These are phyloP conservation scores for Macrosoma leucophasiata DNA, from an alignment of 2,888 invertebrate genomes.

Conservation along the genomic window DNA sequence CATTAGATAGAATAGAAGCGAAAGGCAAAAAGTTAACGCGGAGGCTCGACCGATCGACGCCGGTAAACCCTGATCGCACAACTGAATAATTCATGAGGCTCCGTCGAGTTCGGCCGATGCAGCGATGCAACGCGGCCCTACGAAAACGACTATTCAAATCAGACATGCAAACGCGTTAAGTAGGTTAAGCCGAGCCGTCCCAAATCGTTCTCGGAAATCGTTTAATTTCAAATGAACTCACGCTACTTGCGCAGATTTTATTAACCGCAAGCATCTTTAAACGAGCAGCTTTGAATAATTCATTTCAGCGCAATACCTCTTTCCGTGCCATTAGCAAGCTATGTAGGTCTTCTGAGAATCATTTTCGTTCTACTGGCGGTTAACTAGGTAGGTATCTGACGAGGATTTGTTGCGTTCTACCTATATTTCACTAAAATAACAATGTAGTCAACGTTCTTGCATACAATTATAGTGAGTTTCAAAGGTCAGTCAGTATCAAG, in stretches of 20 bases:
- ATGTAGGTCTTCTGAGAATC: conserved; percentile 36
- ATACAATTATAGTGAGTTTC: too few species aligned
- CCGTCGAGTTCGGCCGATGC: conserved; percentile 26
- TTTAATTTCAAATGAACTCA: conserved; percentile 1
- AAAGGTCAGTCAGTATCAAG: too few species aligned
- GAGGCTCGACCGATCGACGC: conserved; percentile 30
- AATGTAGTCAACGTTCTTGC: too few species aligned
- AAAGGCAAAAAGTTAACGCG: conserved; percentile 49
- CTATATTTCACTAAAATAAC: too few species aligned
- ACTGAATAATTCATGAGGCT: conserved; percentile 58
- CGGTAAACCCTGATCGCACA: conserved; percentile 47
- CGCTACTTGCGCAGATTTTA: conserved; percentile 23
- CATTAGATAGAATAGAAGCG: conserved; percentile 52
- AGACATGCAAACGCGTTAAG: conserved; percentile 26
- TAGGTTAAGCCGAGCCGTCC: conserved; percentile 25
- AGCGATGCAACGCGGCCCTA: too few species aligned
- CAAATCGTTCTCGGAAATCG: conserved; percentile 1
- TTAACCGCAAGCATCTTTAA: conserved; percentile 30
- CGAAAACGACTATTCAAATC: conserved; percentile 30
- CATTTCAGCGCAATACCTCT: conserved; percentile 40
- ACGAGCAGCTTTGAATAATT: conserved; percentile 42
- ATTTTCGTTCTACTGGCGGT: conserved; percentile 31
- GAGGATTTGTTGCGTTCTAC: too few species aligned
- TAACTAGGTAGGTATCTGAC: too few species aligned
- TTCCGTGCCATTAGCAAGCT: conserved; percentile 33